A percentile compares a stretch with the other conserved stretches of the same genome.
Evolutionary conservation across 2,797 vertebrate genomes (phyloP).

Genomic region (Staurois parvus): DNA sequence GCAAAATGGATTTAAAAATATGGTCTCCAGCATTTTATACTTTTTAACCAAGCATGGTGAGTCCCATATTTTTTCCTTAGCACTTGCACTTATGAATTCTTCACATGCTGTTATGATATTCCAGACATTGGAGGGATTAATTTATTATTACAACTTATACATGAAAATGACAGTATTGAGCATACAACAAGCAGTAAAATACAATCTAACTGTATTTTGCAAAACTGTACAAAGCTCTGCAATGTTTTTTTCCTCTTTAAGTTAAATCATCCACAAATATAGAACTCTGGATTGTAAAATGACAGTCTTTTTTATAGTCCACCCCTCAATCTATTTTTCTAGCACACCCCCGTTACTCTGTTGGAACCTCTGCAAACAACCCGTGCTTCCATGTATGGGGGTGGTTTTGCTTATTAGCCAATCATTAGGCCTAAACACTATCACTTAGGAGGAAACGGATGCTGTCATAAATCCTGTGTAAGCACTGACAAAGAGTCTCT

Average conservation of each 20-base stretch:
- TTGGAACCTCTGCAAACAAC: too few relatives aligned
- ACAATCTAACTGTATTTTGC: neutral
- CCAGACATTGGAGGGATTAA: neutral
- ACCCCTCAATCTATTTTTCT: too few relatives aligned
- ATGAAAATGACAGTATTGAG: neutral
- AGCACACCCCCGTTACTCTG: too few relatives aligned
- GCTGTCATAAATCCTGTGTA: too few relatives aligned
- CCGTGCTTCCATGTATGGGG: too few relatives aligned
- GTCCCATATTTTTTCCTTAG: neutral
- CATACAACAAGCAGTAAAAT: neutral
- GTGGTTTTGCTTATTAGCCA: too few relatives aligned
- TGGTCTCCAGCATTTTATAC: slow-evolving; percentile 1
- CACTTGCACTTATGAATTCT: neutral
- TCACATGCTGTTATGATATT: neutral
- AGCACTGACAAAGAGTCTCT: too few relatives aligned
- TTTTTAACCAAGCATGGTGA: neutral
- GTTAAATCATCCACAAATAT: neutral
- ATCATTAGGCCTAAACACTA: too few relatives aligned
- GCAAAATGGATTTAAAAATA: slow-evolving; percentile 47
- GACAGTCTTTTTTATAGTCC: too few relatives aligned
- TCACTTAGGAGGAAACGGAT: too few relatives aligned
- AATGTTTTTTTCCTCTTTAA: neutral
- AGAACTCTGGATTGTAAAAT: too few relatives aligned
- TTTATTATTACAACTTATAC: neutral
- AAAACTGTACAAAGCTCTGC: neutral